phyloP scores from a whole-genome alignment of 2,888 invertebrate genomes.

The Spodoptera littoralis region DNA sequence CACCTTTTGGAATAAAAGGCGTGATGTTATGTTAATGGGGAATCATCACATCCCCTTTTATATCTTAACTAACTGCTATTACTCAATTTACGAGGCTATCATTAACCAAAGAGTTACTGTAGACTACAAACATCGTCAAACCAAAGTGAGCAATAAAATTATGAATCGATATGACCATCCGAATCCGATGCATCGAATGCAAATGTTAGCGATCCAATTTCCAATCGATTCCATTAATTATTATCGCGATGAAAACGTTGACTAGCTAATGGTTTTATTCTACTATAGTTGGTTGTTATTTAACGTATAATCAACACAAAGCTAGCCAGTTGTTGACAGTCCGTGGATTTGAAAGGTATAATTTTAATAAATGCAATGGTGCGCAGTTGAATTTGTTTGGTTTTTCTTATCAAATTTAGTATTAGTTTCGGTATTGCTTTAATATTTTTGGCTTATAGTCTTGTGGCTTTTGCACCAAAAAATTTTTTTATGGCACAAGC shows the following conservation, averaged over 20 bases:
- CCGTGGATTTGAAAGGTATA: slow-evolving; percentile 27
- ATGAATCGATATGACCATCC: slow-evolving; percentile 12
- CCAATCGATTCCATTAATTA: slow-evolving; percentile 43
- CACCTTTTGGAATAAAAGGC: too few species aligned
- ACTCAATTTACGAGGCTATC: too few species aligned
- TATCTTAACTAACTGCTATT: too few species aligned
- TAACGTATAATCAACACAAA: slow-evolving; percentile 41
- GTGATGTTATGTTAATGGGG: too few species aligned
- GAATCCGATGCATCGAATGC: slow-evolving; percentile 22
- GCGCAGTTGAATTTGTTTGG: slow-evolving; percentile 23
- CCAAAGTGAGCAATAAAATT: slow-evolving; percentile 22
- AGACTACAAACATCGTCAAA: slow-evolving; percentile 4
- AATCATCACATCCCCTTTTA: too few species aligned
- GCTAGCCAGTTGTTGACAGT: slow-evolving; percentile 30
- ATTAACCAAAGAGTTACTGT: background rate
- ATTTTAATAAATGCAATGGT: slow-evolving; percentile 31
- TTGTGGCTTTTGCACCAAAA: too few species aligned
- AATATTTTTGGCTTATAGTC: too few species aligned
- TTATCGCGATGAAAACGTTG: slow-evolving; percentile 29
- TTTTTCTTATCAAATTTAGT: slow-evolving; percentile 11
- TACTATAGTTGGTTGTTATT: slow-evolving; percentile 30
- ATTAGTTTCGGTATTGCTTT: background rate
- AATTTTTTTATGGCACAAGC: too few species aligned
- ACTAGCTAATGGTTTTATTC: slow-evolving; percentile 34
- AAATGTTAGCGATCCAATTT: slow-evolving; percentile 39